phyloP scores from a whole-genome alignment of 1,140 invertebrate species.

The Lerema accius region DNA sequence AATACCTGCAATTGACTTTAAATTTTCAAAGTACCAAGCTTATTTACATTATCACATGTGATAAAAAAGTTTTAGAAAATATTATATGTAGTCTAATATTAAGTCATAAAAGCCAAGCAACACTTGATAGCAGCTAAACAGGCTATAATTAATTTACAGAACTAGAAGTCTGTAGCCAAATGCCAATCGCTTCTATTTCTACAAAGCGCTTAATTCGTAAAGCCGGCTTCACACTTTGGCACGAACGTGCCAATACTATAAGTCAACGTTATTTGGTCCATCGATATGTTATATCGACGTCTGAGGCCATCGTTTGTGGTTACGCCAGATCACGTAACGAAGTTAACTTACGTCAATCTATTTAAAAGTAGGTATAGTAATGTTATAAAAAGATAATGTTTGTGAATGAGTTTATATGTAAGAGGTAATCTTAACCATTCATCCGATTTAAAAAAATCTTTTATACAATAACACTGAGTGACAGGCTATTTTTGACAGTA shows the following conservation, averaged over 20 bases:
- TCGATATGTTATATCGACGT: not conserved
- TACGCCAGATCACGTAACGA: not conserved
- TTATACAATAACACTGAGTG: too few relatives aligned
- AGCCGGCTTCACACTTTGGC: not conserved
- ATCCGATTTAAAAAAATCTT: too few relatives aligned
- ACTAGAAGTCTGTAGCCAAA: not conserved
- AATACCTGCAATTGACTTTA: too few relatives aligned
- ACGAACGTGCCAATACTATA: not conserved
- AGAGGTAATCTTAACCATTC: too few relatives aligned
- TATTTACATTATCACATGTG: too few relatives aligned
- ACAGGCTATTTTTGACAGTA: too few relatives aligned
- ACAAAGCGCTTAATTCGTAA: not conserved
- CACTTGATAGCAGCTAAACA: not conserved
- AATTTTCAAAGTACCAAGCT: too few relatives aligned
- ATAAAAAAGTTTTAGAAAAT: too few relatives aligned
- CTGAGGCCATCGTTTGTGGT: not conserved
- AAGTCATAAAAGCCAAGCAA: not conserved
- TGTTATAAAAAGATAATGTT: too few relatives aligned
- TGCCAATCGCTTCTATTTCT: not conserved
- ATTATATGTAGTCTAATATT: too few relatives aligned
- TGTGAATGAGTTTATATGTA: too few relatives aligned
- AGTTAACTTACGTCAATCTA: not conserved
- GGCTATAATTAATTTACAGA: not conserved
- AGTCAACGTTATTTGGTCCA: not conserved
- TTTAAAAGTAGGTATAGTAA: not conserved